Conservation (phyloP, 2,113 vertebrate species). For the Anas platyrhynchos region DNA sequence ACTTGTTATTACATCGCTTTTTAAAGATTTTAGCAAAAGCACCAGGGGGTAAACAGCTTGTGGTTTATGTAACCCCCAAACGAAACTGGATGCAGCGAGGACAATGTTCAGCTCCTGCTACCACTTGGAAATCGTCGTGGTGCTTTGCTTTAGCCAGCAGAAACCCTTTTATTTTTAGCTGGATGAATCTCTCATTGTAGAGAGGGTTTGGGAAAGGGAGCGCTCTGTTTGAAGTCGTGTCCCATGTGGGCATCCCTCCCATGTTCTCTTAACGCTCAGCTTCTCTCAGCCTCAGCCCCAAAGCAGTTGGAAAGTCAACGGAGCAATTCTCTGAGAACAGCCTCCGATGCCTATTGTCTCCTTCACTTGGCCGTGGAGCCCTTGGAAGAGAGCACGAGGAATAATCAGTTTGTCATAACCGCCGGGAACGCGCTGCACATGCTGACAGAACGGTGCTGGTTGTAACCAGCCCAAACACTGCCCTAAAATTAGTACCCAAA, state of each 20-base stretch:
- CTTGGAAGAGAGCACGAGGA: background rate
- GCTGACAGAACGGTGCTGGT: background rate
- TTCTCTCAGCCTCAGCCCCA: background rate
- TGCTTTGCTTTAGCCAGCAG: background rate
- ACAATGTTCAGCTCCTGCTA: background rate
- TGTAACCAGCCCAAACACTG: background rate
- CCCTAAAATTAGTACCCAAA: background rate
- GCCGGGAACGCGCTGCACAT: accelerated
- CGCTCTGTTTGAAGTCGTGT: background rate
- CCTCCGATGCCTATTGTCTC: background rate
- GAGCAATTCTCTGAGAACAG: background rate
- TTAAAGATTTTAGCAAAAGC: background rate
- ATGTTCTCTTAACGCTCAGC: background rate
- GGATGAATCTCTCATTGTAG: background rate
- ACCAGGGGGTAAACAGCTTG: background rate
- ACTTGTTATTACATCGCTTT: accelerated
- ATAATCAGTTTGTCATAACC: background rate
- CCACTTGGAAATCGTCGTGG: background rate
- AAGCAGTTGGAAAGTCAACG: background rate
- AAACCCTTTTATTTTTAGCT: background rate
- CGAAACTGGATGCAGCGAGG: background rate
- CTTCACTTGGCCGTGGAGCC: background rate
- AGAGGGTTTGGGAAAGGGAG: background rate
- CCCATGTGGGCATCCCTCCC: background rate
- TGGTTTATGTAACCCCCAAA: background rate